A percentile compares a stretch with the other conserved stretches of the same genome.
Conservation (phyloP, 2,888 invertebrate species). For the Hoplodrina ambigua region DNA sequence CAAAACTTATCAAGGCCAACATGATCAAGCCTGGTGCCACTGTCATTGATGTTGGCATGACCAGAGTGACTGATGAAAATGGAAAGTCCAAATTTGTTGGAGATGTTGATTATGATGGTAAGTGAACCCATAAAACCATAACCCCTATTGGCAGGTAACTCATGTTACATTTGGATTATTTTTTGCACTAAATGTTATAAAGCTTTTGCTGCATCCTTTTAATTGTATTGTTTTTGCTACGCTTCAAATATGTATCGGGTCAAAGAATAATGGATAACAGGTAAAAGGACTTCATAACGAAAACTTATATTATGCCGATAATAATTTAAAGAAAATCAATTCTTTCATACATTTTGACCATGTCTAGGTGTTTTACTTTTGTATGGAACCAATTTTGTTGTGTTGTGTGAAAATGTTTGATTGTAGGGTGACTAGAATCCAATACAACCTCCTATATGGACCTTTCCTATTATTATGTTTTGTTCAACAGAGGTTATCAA, state of each 20-base stretch:
- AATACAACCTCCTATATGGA: too few relatives aligned
- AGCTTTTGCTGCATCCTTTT: not conserved
- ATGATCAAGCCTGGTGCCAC: conserved; percentile 97
- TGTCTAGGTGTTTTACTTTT: too few relatives aligned
- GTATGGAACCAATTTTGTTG: too few relatives aligned
- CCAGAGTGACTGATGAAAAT: conserved; percentile 91
- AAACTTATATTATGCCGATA: too few relatives aligned
- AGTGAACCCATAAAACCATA: conserved; percentile 42
- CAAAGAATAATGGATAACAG: not conserved
- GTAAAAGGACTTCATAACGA: too few relatives aligned
- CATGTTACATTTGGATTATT: too few relatives aligned
- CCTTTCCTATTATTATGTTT: not conserved
- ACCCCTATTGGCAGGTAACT: too few relatives aligned
- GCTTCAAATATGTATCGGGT: not conserved
- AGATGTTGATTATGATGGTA: conserved; percentile 96
- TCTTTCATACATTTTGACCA: too few relatives aligned
- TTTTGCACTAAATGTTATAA: not conserved
- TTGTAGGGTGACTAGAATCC: too few relatives aligned
- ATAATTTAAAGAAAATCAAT: too few relatives aligned
- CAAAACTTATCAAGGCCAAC: conserved; percentile 93
- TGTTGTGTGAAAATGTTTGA: too few relatives aligned
- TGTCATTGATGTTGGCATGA: conserved; percentile 97
- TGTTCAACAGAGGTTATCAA: conserved; percentile 92
- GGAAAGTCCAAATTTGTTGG: conserved; percentile 95
- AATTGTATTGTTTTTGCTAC: not conserved